Conservation (phyloP, 2,113 vertebrate species). For the Mugil cephalus region DNA sequence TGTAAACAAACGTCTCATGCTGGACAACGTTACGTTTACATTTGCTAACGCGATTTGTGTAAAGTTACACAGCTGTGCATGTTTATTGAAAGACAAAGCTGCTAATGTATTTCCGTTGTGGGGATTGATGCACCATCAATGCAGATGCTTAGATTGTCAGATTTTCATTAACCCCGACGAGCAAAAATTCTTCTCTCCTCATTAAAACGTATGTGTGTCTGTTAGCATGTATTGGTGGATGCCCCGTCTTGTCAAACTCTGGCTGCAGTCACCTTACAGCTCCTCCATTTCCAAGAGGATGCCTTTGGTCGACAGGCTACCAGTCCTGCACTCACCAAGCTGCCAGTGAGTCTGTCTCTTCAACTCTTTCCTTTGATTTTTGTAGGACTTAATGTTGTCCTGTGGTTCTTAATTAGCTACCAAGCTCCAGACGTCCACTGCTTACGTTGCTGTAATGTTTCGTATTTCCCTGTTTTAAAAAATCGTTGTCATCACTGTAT, state of each 20-base stretch:
- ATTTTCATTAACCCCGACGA: not conserved
- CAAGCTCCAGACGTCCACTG: not conserved
- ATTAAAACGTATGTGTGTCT: conserved; percentile 1
- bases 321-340: conserved; percentile 93
- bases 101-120: not conserved
- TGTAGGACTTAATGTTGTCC: no score
- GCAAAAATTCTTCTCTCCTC: not conserved
- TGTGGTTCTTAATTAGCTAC: not conserved
- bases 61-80: not conserved
- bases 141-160: not conserved
- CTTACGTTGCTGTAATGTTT: not conserved
- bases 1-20: conserved; percentile 68
- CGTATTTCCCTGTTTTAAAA: no score
- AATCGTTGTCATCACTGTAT: no score
- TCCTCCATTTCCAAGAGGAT: conserved; percentile 98
- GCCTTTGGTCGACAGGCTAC: conserved; percentile 92
- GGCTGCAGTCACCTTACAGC: conserved; percentile 92
- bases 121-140: not conserved
- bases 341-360: conserved; percentile 89
- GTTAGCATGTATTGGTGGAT: conserved; percentile 92
- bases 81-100: not conserved
- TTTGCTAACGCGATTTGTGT: not conserved
- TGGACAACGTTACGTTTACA: conserved; percentile 12
- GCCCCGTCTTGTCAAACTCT: conserved; percentile 94
- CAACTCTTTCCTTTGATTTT: not conserved